These are phyloP conservation scores for Syritta pipiens DNA, from an alignment of 2,888 invertebrate genomes.

Conservation along the genomic window DNA sequence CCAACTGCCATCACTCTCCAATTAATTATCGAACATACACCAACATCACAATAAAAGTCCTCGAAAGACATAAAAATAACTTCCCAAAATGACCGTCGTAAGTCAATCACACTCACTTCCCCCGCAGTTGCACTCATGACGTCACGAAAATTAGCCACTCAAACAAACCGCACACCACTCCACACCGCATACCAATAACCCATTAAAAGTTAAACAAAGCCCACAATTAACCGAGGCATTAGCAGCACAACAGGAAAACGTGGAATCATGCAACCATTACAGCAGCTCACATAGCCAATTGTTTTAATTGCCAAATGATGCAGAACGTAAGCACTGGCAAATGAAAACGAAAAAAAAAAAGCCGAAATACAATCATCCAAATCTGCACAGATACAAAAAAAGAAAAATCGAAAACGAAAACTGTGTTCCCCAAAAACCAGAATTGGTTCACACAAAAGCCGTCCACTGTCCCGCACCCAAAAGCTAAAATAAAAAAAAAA, in stretches of 20 bases:
- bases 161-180: no score
- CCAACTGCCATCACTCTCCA: no score
- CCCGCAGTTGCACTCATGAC: no score
- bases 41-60: no score
- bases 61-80: no score
- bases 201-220: slow-evolving; percentile 27
- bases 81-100: no score
- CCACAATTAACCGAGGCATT: slow-evolving; percentile 24
- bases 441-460: slow-evolving; percentile 38
- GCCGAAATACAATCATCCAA: slow-evolving; percentile 29
- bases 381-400: neutral
- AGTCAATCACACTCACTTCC: no score
- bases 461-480: slow-evolving; percentile 21
- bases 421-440: slow-evolving; percentile 25
- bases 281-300: slow-evolving; percentile 5
- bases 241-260: neutral
- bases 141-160: no score
- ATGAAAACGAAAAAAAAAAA: neutral
- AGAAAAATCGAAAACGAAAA: slow-evolving; percentile 7
- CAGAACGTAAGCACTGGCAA: slow-evolving; percentile 9
- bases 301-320: slow-evolving; percentile 42
- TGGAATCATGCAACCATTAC: neutral
- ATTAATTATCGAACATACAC: no score
- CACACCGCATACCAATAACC: slow-evolving; percentile 8
- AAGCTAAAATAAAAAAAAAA: neutral